A percentile compares a stretch with the other conserved stretches of the same genome.
Conservation (phyloP, 2,888 invertebrate genomes). For the Ligdia adustata region DNA sequence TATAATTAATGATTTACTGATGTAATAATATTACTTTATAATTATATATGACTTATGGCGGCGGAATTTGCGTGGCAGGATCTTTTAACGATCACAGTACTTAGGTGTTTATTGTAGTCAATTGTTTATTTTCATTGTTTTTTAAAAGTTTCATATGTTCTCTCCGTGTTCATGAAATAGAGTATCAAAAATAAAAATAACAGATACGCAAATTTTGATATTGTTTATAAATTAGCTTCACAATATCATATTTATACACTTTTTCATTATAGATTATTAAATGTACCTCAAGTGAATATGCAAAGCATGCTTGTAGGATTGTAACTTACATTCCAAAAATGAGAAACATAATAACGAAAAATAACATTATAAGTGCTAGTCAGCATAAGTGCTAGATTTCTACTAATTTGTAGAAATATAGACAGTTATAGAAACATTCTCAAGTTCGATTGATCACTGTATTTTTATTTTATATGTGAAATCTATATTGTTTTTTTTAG, state of each 20-base stretch:
- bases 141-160: too few species aligned
- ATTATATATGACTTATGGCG: slow-evolving; percentile 33
- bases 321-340: slow-evolving; percentile 1
- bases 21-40: slow-evolving; percentile 36
- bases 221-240: too few species aligned
- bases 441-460: neutral
- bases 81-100: slow-evolving; percentile 36
- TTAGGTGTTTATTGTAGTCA: slow-evolving; percentile 42
- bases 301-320: slow-evolving; percentile 1
- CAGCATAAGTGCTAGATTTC: neutral
- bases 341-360: slow-evolving; percentile 1
- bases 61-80: slow-evolving; percentile 28
- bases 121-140: slow-evolving; percentile 28
- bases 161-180: too few species aligned
- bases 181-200: too few species aligned
- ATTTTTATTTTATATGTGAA: neutral
- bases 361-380: slow-evolving; percentile 11
- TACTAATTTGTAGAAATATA: neutral
- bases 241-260: too few species aligned
- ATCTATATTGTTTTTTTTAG: neutral
- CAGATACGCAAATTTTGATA: too few species aligned
- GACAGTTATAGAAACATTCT: neutral
- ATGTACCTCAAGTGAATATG: neutral
- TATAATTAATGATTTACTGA: slow-evolving; percentile 37
- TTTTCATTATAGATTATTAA: too few species aligned